These are phyloP conservation scores for Jaculus jaculus DNA, from an alignment of 2,113 vertebrate species.

Conservation along the genomic window DNA sequence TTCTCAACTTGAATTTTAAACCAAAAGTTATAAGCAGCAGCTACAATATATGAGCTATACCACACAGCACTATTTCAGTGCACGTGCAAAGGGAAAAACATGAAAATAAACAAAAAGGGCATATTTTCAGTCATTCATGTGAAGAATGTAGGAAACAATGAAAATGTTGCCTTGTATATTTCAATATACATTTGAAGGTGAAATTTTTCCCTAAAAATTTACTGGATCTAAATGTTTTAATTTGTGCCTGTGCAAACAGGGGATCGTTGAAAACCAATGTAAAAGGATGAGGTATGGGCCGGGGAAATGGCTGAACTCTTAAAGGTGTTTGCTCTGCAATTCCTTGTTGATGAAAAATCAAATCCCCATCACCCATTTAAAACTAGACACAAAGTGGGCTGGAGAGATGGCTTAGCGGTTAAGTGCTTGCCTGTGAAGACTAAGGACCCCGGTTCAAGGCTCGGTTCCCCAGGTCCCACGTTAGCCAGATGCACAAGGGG, in stretches of 20 bases:
- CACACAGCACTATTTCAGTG: not conserved
- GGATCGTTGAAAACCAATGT: not conserved
- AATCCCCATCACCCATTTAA: too few species aligned
- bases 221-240: not conserved
- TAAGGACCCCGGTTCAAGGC: too few species aligned
- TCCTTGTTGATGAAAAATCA: too few species aligned
- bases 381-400: too few species aligned
- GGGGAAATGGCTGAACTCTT: too few species aligned
- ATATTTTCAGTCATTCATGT: not conserved
- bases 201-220: not conserved
- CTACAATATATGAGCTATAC: not conserved
- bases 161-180: not conserved
- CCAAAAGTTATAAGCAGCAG: not conserved
- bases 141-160: not conserved
- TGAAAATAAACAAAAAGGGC: not conserved
- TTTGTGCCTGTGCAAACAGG: not conserved
- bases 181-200: not conserved
- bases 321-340: too few species aligned
- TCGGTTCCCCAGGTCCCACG: too few species aligned
- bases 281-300: too few species aligned
- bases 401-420: too few species aligned
- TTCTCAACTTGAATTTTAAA: not conserved
- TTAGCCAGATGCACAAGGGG: too few species aligned
- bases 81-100: not conserved
- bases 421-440: too few species aligned